phyloP scores from a whole-genome alignment of 2,113 vertebrate species.

The Piaya cayana region DNA sequence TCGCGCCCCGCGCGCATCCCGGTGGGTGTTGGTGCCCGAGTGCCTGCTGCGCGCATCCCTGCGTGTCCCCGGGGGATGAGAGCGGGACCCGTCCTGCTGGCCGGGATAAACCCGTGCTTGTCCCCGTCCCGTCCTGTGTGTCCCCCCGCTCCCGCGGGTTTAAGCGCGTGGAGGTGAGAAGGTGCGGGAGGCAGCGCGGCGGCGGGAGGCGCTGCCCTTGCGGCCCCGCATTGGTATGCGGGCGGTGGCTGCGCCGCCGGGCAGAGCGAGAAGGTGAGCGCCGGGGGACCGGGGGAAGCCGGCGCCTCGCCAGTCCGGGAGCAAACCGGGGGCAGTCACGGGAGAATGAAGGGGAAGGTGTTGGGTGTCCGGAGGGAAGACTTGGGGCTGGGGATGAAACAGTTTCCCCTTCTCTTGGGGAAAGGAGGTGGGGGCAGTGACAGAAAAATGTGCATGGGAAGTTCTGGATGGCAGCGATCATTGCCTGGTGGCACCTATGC shows the following conservation, averaged over 20 bases:
- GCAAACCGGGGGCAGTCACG: background rate
- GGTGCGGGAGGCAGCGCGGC: background rate
- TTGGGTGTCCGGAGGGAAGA: background rate
- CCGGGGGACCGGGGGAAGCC: background rate
- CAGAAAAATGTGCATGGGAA: background rate
- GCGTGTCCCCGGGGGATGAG: background rate
- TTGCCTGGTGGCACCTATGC: background rate
- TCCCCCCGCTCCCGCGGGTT: background rate
- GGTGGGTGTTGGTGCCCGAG: background rate
- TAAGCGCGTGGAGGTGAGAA: background rate
- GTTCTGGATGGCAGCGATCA: background rate
- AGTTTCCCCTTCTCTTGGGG: background rate
- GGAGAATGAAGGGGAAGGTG: background rate
- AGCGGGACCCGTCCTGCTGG: background rate
- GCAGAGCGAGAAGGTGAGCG: slow-evolving; percentile 58
- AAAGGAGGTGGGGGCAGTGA: background rate
- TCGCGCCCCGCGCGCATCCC: background rate
- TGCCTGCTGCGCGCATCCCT: background rate
- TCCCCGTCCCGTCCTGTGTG: background rate
- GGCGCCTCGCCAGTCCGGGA: background rate
- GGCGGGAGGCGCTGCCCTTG: background rate
- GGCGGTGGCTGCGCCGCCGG: slow-evolving; percentile 53
- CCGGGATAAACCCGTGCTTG: background rate
- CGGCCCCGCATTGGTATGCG: slow-evolving; percentile 58
- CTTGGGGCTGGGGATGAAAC: background rate